These are phyloP conservation scores for Hyperoplus lanceolatus DNA, from an alignment of 2,797 vertebrate genomes.

Conservation along the genomic window DNA sequence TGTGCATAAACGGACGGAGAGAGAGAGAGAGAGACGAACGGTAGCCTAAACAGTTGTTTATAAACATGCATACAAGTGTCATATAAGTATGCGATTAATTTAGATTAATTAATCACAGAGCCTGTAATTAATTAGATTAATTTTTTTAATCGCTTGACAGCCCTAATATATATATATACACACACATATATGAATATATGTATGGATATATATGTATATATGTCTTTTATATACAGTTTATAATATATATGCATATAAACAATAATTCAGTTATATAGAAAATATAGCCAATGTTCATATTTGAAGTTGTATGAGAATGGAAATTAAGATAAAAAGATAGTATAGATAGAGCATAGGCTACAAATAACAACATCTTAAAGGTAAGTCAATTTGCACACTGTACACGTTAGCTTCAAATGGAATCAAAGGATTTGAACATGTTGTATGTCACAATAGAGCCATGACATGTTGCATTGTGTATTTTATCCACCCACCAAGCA, in stretches of 20 bases:
- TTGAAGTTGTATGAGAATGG: conserved; percentile 1
- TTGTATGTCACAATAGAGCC: conserved; percentile 6
- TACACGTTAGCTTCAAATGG: conserved; percentile 6
- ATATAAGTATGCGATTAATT: too few relatives aligned
- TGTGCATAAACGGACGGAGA: too few relatives aligned
- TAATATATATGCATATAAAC: neutral
- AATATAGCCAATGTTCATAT: conserved; percentile 7
- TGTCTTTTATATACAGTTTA: too few relatives aligned
- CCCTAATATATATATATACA: neutral
- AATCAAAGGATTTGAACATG: neutral
- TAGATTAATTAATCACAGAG: too few relatives aligned
- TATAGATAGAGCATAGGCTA: neutral
- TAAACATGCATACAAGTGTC: too few relatives aligned
- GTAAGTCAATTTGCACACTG: conserved; percentile 17
- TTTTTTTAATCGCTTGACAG: too few relatives aligned
- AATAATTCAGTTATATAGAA: neutral
- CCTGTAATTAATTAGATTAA: too few relatives aligned
- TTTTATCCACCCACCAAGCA: conserved; percentile 10
- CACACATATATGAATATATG: neutral
- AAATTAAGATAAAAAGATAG: conserved; percentile 3
- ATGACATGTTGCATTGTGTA: conserved; percentile 1
- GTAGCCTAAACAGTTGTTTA: too few relatives aligned
- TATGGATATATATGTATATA: neutral
- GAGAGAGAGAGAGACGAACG: too few relatives aligned
- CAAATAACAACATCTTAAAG: conserved; percentile 9